A percentile compares a stretch with the other conserved stretches of the same genome.
Conservation (phyloP, 1,140 invertebrate species). For the Drosophila jambulina region DNA sequence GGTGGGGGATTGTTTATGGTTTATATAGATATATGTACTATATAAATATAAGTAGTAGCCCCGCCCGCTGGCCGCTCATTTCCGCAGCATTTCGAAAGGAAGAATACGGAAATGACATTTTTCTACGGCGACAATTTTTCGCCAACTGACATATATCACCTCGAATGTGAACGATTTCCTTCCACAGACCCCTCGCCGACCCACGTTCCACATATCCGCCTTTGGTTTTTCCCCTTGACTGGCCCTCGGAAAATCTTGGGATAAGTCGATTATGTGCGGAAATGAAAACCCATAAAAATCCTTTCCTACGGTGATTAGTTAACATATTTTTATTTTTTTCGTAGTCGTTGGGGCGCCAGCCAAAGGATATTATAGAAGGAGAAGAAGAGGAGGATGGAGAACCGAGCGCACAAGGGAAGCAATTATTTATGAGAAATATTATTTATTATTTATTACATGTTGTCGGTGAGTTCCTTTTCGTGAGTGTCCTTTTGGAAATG, state of each 20-base stretch:
- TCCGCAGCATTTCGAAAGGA: constrained; percentile 49
- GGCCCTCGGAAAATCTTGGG: constrained; percentile 49
- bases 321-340: constrained; percentile 77
- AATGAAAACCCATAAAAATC: constrained; percentile 85
- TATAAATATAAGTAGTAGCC: background rate
- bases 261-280: constrained; percentile 80
- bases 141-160: constrained; percentile 75
- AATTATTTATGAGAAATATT: constrained; percentile 85
- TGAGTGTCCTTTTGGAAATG: constrained; percentile 36
- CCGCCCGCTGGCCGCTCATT: constrained; percentile 51
- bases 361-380: constrained; percentile 8
- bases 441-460: constrained; percentile 82
- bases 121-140: constrained; percentile 66
- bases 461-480: constrained; percentile 26
- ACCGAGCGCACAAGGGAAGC: constrained; percentile 54
- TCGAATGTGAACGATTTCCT: constrained; percentile 43
- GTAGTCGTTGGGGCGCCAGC: constrained; percentile 36
- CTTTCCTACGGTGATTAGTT: constrained; percentile 85
- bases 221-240: constrained; percentile 83
- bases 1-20: constrained; percentile 49
- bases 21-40: constrained; percentile 11
- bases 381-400: background rate
- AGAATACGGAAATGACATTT: constrained; percentile 76
- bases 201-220: constrained; percentile 82
- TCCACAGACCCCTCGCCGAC: constrained; percentile 18